These are phyloP conservation scores for Bombus balteatus DNA, from an alignment of 1,140 invertebrate genomes.

Conservation along the genomic window DNA sequence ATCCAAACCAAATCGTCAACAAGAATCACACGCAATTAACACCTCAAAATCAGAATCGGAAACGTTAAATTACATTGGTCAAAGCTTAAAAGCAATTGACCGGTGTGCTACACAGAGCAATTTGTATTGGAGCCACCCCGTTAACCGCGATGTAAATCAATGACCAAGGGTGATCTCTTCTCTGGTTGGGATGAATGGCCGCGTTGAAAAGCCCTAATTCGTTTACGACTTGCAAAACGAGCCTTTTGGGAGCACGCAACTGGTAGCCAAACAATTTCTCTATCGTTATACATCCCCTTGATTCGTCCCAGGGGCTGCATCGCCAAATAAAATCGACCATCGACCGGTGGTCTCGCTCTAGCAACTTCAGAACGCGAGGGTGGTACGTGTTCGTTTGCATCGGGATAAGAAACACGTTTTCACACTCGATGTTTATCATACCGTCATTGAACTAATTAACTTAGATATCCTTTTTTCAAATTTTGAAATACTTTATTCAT, in stretches of 20 bases:
- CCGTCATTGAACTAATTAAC: too few species aligned
- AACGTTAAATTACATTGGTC: background rate
- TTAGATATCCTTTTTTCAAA: too few species aligned
- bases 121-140: slow-evolving; percentile 22
- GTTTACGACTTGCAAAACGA: slow-evolving; percentile 77
- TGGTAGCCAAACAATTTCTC: slow-evolving; percentile 79
- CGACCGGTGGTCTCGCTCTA: slow-evolving; percentile 5
- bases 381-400: too few species aligned
- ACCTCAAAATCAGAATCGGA: background rate
- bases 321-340: slow-evolving; percentile 49
- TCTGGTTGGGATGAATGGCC: slow-evolving; percentile 33
- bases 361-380: background rate
- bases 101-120: background rate
- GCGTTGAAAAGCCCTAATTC: slow-evolving; percentile 72
- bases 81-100: slow-evolving; percentile 27
- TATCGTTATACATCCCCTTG: slow-evolving; percentile 59
- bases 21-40: background rate
- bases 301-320: slow-evolving; percentile 58
- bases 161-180: slow-evolving; percentile 64
- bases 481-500: too few species aligned
- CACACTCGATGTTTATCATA: background rate
- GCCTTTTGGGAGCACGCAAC: slow-evolving; percentile 79
- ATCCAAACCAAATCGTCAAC: too few species aligned
- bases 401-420: background rate
- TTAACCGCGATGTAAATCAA: slow-evolving; percentile 64